A percentile compares a stretch with the other conserved stretches of the same genome.
Evolutionary conservation across 2,113 vertebrate species (phyloP).

Genomic region (Mus spicilegus): DNA sequence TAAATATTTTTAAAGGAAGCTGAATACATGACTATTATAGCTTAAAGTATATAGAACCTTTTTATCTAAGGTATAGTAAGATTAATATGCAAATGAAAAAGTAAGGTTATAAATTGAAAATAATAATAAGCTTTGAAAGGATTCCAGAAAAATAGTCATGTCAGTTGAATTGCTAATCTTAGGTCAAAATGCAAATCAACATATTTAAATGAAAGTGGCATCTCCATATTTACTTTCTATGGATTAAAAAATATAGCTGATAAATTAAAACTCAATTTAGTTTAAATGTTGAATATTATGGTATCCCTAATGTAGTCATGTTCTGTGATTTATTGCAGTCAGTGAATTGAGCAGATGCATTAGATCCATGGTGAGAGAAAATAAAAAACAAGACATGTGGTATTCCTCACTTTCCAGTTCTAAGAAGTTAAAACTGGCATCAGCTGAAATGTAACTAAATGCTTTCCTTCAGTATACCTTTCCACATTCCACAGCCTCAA

Average conservation of each 20-base stretch:
- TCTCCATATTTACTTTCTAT: not conserved
- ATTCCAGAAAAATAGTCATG: no score
- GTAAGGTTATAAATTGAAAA: not conserved
- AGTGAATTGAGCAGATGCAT: no score
- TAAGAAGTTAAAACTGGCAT: not conserved
- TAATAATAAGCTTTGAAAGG: no score
- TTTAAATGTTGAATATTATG: not conserved
- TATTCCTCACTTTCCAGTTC: no score
- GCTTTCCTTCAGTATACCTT: not conserved
- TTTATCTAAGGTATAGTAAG: no score
- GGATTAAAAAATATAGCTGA: not conserved
- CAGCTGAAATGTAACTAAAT: not conserved
- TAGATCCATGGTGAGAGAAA: no score
- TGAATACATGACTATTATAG: not conserved
- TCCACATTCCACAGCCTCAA: not conserved
- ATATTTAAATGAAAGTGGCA: not conserved
- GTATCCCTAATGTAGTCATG: not conserved
- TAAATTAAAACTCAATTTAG: not conserved
- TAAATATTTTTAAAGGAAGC: not conserved
- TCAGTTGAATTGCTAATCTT: not conserved
- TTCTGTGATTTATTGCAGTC: not conserved
- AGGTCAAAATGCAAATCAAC: no score
- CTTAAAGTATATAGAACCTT: not conserved
- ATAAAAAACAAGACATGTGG: not conserved
- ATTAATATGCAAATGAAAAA: not conserved